phyloP scores from a whole-genome alignment of 2,797 vertebrate genomes.

The Erethizon dorsatum region DNA sequence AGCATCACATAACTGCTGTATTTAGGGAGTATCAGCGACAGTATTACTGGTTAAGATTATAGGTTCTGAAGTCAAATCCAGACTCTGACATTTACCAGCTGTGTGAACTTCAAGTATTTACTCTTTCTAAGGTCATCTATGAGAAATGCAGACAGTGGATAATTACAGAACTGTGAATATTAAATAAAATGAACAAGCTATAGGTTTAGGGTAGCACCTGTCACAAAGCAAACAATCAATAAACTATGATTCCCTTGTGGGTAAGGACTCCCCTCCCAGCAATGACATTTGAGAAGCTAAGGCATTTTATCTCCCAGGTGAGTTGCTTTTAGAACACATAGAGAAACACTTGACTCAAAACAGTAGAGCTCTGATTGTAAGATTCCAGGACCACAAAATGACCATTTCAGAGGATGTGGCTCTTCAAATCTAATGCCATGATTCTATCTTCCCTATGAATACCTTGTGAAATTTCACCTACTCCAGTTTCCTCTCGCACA shows the following conservation, averaged over 20 bases:
- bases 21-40: background rate
- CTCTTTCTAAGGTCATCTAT: conserved; percentile 21
- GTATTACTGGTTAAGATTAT: conserved; percentile 8
- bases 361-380: background rate
- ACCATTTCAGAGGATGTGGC: background rate
- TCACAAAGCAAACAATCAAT: background rate
- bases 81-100: background rate
- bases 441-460: conserved; percentile 33
- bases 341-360: conserved; percentile 39
- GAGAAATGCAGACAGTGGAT: background rate
- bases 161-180: conserved; percentile 14
- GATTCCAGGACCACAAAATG: conserved; percentile 4
- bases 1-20: conserved; percentile 12
- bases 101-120: background rate
- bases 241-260: background rate
- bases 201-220: background rate
- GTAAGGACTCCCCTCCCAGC: background rate
- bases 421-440: conserved; percentile 57
- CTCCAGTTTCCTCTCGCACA: conserved; percentile 36
- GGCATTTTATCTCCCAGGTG: background rate
- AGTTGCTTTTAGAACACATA: background rate
- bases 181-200: conserved; percentile 32
- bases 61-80: conserved; percentile 59
- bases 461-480: conserved; percentile 38
- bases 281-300: background rate